phyloP scores from a whole-genome alignment of 2,797 vertebrate species.

The Hippoglossus hippoglossus region DNA sequence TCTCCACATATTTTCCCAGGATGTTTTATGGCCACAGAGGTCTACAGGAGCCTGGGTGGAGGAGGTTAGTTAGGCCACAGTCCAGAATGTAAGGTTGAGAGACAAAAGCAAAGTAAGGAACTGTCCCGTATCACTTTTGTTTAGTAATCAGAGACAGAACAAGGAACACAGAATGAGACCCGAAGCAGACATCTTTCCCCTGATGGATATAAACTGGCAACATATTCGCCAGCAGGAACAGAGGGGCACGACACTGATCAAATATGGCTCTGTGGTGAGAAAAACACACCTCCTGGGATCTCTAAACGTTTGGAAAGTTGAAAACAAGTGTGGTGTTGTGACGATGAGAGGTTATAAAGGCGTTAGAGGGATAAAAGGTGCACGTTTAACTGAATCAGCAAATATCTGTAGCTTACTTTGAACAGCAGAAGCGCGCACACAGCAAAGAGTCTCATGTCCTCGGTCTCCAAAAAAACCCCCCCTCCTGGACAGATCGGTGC shows the following conservation, averaged over 20 bases:
- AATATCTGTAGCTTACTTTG: slow-evolving; percentile 70
- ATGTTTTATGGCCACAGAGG: not conserved
- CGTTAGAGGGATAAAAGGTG: fast-evolving
- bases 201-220: slow-evolving; percentile 1
- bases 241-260: slow-evolving; percentile 24
- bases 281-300: no score
- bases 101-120: not conserved
- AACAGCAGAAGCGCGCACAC: slow-evolving; percentile 74
- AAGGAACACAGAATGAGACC: no score
- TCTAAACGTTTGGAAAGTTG: no score
- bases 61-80: not conserved
- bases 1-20: not conserved
- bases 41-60: not conserved
- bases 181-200: slow-evolving; percentile 3
- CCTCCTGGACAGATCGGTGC: slow-evolving; percentile 29
- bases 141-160: not conserved
- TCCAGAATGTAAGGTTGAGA: not conserved
- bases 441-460: slow-evolving; percentile 64
- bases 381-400: not conserved
- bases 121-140: not conserved
- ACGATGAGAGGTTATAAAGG: not conserved
- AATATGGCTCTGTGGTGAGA: slow-evolving; percentile 16
- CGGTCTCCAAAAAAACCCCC: slow-evolving; percentile 35
- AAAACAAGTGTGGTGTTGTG: not conserved
- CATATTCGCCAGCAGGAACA: slow-evolving; percentile 12